Conservation (phyloP, 64 coral and sea anemone genomes). For the Stylophora pistillata region DNA sequence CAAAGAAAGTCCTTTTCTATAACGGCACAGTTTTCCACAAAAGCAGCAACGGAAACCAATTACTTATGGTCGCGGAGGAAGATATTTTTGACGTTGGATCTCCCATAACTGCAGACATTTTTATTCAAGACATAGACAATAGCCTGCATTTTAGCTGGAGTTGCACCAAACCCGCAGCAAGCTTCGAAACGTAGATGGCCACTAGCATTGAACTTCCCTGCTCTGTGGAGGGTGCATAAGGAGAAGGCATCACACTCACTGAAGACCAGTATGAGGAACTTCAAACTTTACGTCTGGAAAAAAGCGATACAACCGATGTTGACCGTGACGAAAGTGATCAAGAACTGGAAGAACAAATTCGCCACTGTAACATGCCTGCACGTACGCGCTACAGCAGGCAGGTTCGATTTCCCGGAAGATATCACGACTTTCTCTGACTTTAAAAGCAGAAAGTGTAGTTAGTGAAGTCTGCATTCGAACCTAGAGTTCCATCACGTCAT, state of each 20-base stretch:
- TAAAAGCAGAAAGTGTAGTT: slow-evolving; percentile 37
- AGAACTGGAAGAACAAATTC: slow-evolving; percentile 45
- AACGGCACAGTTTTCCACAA: slow-evolving; percentile 46
- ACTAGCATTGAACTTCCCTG: neutral
- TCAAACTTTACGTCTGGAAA: slow-evolving; percentile 30
- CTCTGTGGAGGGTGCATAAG: slow-evolving; percentile 26
- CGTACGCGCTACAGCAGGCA: slow-evolving; percentile 23
- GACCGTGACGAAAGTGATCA: slow-evolving; percentile 41
- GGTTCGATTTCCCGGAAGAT: slow-evolving; percentile 35
- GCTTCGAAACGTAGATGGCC: too few relatives aligned
- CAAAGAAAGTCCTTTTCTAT: slow-evolving; percentile 57
- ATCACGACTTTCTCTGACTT: slow-evolving; percentile 60
- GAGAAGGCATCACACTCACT: slow-evolving; percentile 37
- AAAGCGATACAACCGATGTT: neutral
- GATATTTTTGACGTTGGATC: slow-evolving; percentile 48
- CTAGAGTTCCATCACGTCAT: too few relatives aligned
- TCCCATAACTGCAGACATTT: slow-evolving; percentile 40
- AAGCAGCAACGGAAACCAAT: slow-evolving; percentile 55
- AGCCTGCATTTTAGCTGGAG: slow-evolving; percentile 49
- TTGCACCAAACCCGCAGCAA: slow-evolving; percentile 16
- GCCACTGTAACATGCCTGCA: slow-evolving; percentile 36
- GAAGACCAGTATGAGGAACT: slow-evolving; percentile 57
- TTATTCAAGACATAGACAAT: slow-evolving; percentile 30
- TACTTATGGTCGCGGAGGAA: slow-evolving; percentile 43
- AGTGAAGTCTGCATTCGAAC: too few relatives aligned